A percentile compares a stretch with the other conserved stretches of the same genome.
Evolutionary conservation across 1,140 invertebrate genomes (phyloP).

Genomic region (Araneus ventricosus): DNA sequence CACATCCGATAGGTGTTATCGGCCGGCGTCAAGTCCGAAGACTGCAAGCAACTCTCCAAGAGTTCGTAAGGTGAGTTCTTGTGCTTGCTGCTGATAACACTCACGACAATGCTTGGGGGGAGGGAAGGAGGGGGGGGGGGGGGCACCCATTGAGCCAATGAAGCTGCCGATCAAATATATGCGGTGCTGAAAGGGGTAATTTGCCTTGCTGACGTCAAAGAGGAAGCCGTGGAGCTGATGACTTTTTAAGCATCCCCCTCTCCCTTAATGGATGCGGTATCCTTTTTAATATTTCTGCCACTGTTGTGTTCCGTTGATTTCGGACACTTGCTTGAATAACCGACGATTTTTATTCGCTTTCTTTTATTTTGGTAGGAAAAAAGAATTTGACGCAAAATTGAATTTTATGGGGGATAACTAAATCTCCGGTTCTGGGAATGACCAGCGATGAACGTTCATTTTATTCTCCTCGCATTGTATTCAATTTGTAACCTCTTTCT

Average conservation of each 20-base stretch:
- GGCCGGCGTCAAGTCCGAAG: not conserved
- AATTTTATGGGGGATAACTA: not conserved
- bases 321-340: not conserved
- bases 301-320: conserved; percentile 16
- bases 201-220: conserved; percentile 55
- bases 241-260: conserved; percentile 49
- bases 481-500: not conserved
- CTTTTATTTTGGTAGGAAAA: not conserved
- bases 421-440: conserved; percentile 3
- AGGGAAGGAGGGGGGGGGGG: not conserved
- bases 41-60: not conserved
- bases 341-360: no score
- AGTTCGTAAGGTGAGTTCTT: conserved; percentile 34
- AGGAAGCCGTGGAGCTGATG: conserved; percentile 54
- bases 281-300: conserved; percentile 16
- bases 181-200: conserved; percentile 60
- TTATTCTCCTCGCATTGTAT: not conserved
- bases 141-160: conserved; percentile 36
- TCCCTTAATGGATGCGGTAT: conserved; percentile 47
- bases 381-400: not conserved
- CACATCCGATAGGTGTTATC: conserved; percentile 11
- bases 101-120: not conserved
- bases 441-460: not conserved
- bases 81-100: not conserved
- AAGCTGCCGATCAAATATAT: conserved; percentile 47